Evolutionary conservation across 2,113 vertebrate genomes (phyloP).

Genomic region (Psammodynastes pulverulentus): DNA sequence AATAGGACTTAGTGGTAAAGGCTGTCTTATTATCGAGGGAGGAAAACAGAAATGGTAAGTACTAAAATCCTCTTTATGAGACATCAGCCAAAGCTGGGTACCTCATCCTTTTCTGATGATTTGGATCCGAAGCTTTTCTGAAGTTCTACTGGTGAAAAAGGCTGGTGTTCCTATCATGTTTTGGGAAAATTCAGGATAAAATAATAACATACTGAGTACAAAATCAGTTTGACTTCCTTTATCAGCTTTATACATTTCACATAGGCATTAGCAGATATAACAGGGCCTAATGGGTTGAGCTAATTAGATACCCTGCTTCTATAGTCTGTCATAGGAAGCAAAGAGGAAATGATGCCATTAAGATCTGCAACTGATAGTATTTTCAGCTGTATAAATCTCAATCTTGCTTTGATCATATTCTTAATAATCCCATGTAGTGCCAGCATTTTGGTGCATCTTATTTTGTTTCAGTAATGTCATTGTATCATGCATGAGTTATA

Average conservation of each 20-base stretch:
- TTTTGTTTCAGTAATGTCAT: not conserved
- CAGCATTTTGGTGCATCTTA: not conserved
- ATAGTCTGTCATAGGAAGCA: not conserved
- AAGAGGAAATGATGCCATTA: not conserved
- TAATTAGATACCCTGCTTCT: not conserved
- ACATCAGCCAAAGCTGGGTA: not conserved
- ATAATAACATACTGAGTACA: not conserved
- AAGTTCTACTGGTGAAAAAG: not conserved
- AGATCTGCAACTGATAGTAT: not conserved
- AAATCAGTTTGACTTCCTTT: not conserved
- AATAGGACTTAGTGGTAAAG: not conserved
- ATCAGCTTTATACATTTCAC: not conserved
- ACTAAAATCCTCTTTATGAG: not conserved
- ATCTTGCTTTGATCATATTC: not conserved
- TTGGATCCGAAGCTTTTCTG: not conserved
- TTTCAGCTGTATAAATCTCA: not conserved
- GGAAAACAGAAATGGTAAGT: not conserved
- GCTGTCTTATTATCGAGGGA: not conserved
- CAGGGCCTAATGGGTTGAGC: not conserved
- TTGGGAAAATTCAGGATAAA: not conserved
- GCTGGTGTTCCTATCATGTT: not conserved
- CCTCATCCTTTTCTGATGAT: not conserved
- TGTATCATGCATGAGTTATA: not conserved
- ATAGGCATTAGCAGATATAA: not conserved
- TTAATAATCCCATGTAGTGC: not conserved